A percentile compares a stretch with the other conserved stretches of the same genome.
Evolutionary conservation across 1,140 invertebrate species (phyloP).

Genomic region (Drosophila funebris): DNA sequence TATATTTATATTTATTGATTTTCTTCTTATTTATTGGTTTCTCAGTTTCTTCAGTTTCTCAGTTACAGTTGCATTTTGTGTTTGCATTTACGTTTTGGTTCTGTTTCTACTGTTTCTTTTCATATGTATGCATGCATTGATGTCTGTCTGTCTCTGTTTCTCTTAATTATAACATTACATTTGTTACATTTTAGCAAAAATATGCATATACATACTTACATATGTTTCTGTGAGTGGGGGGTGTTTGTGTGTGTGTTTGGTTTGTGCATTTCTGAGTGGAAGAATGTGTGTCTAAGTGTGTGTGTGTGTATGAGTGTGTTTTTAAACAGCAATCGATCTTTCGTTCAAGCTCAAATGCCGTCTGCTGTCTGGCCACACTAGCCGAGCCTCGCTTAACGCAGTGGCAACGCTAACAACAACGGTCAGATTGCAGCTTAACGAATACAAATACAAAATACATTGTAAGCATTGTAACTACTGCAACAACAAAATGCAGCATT

Average conservation of each 20-base stretch:
- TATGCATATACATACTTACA: conserved; percentile 4
- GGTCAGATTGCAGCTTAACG: neutral
- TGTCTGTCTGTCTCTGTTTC: conserved; percentile 12
- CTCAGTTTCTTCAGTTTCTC: conserved; percentile 37
- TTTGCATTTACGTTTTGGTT: conserved; percentile 28
- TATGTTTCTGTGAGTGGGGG: neutral
- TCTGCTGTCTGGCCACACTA: neutral
- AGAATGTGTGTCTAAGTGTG: neutral
- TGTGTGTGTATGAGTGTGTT: neutral
- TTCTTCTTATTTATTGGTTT: conserved; percentile 17
- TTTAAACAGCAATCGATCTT: neutral
- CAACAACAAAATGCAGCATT: neutral
- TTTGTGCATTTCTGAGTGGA: neutral
- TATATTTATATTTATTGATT: conserved; percentile 11
- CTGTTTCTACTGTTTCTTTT: conserved; percentile 16
- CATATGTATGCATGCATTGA: neutral
- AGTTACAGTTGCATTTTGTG: conserved; percentile 31
- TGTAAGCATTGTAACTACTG: neutral
- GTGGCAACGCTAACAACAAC: neutral
- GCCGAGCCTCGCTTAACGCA: neutral
- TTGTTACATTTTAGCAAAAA: conserved; percentile 40
- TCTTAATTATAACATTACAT: conserved; percentile 33
- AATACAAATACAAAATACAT: too few relatives aligned
- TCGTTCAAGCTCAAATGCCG: neutral
- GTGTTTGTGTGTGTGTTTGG: neutral